Evolutionary conservation across 2,113 vertebrate genomes (phyloP).

Genomic region (Trematocara variabile): DNA sequence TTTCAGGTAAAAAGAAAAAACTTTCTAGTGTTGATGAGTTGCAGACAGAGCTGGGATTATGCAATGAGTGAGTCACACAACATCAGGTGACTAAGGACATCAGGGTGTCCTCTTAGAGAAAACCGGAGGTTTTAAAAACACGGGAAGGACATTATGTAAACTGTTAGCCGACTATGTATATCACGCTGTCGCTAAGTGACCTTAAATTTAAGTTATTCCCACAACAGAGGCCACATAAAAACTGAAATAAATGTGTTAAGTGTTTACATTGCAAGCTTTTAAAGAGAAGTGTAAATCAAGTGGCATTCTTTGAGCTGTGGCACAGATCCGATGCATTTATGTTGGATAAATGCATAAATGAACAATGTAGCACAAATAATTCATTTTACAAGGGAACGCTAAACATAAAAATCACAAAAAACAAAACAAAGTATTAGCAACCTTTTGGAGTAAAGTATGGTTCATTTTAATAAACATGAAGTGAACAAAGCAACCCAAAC

Average conservation of each 20-base stretch:
- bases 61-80: not conserved
- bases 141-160: slow-evolving; percentile 1
- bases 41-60: not conserved
- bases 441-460: not conserved
- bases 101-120: not conserved
- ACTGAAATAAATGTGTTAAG: not conserved
- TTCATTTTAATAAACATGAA: not conserved
- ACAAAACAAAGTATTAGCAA: not conserved
- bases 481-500: not conserved
- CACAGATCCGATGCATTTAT: not conserved
- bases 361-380: not conserved
- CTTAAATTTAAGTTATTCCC: not conserved
- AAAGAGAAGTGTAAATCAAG: not conserved
- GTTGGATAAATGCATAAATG: not conserved
- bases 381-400: not conserved
- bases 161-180: not conserved
- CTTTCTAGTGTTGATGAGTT: not conserved
- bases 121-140: not conserved
- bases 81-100: not conserved
- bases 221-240: not conserved
- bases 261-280: slow-evolving; percentile 4
- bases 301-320: not conserved
- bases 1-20: not conserved
- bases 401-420: not conserved
- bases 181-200: not conserved